phyloP scores from a whole-genome alignment of 2,113 vertebrate genomes.

The Nothocercus nigrocapillus region DNA sequence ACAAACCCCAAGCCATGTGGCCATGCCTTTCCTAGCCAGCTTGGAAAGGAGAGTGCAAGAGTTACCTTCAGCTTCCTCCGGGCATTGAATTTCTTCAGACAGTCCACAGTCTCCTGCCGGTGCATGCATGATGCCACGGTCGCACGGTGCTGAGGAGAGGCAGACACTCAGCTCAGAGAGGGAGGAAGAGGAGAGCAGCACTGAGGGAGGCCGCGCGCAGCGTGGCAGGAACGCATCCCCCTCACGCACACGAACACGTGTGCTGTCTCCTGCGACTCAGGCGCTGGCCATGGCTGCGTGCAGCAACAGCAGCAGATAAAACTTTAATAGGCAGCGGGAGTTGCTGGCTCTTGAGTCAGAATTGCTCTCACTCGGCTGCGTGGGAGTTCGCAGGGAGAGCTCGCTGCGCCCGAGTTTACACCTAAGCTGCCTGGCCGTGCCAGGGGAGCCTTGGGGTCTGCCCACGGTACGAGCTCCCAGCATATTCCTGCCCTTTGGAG shows the following conservation, averaged over 20 bases:
- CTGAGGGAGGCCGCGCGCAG: not conserved
- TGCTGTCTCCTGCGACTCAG: accelerated
- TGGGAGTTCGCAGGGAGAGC: not conserved
- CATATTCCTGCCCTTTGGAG: not conserved
- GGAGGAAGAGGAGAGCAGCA: not conserved
- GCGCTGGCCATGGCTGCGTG: not conserved
- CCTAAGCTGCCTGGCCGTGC: not conserved
- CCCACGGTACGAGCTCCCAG: accelerated
- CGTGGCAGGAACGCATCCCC: not conserved
- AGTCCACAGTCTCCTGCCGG: slow-evolving; percentile 96
- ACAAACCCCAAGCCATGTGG: not conserved
- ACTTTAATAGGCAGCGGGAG: not conserved
- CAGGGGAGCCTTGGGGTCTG: not conserved
- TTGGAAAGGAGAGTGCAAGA: not conserved
- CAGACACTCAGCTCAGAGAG: not conserved
- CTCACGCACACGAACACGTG: not conserved
- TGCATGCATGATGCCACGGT: slow-evolving; percentile 98
- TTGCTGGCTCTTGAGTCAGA: not conserved
- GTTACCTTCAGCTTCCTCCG: slow-evolving; percentile 94
- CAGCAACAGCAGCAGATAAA: slow-evolving; percentile 8
- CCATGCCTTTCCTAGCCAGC: not conserved
- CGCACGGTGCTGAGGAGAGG: slow-evolving; percentile 87
- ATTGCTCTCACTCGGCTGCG: not conserved
- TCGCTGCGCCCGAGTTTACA: not conserved
- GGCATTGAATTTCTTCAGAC: slow-evolving; percentile 97